Conservation (phyloP, 2,888 invertebrate genomes). For the Callimorpha dominula region DNA sequence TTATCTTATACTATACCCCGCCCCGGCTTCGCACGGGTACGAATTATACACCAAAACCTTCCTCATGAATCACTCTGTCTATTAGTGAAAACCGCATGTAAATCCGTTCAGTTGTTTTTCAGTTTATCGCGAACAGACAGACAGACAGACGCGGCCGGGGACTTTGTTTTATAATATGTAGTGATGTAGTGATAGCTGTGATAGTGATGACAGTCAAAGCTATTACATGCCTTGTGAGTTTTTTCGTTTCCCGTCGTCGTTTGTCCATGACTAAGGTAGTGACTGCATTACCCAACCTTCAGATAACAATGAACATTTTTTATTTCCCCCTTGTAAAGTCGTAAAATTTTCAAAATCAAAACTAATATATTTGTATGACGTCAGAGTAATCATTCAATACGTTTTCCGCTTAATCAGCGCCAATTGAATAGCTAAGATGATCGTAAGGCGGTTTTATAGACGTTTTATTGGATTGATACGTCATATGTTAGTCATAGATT, state of each 20-base stretch:
- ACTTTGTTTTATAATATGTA: too few relatives aligned
- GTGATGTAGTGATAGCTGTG: too few relatives aligned
- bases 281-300: neutral
- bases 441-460: constrained; percentile 49
- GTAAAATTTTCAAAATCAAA: constrained; percentile 40
- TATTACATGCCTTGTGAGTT: neutral
- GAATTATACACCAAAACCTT: too few relatives aligned
- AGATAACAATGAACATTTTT: constrained; percentile 18
- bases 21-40: too few relatives aligned
- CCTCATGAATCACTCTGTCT: too few relatives aligned
- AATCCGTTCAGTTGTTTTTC: too few relatives aligned
- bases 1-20: too few relatives aligned
- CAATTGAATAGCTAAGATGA: constrained; percentile 52
- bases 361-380: constrained; percentile 41
- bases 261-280: neutral
- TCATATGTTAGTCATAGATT: constrained; percentile 40
- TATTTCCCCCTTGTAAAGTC: constrained; percentile 20
- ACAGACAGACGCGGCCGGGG: too few relatives aligned
- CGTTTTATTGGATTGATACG: constrained; percentile 46
- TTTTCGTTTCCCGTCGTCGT: neutral
- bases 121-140: too few relatives aligned
- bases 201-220: too few relatives aligned
- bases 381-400: constrained; percentile 41
- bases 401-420: constrained; percentile 42
- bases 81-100: too few relatives aligned